Percentiles rank a stretch among this genome's conserved stretches.
Evolutionary conservation across 2,888 invertebrate genomes (phyloP).

Genomic region (Nudaria mundana): DNA sequence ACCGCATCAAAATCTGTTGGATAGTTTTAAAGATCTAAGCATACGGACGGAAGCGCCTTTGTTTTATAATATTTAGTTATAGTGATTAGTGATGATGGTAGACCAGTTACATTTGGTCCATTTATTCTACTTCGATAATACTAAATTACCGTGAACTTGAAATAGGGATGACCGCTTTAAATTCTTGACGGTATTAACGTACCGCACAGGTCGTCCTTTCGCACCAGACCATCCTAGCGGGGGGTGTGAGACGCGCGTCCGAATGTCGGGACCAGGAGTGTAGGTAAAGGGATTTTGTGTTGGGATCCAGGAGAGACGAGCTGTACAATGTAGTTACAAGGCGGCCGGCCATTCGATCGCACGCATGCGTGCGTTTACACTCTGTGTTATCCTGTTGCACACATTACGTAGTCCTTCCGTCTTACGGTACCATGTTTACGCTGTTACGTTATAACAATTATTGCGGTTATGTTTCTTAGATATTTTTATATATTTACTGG

Average conservation of each 20-base stretch:
- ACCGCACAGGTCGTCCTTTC: slow-evolving; percentile 23
- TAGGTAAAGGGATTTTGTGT: slow-evolving; percentile 41
- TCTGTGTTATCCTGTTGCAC: slow-evolving; percentile 60
- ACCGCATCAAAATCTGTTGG: too few species aligned
- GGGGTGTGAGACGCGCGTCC: slow-evolving; percentile 53
- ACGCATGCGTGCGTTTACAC: slow-evolving; percentile 63
- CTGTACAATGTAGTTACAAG: slow-evolving; percentile 52
- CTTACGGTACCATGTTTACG: slow-evolving; percentile 22
- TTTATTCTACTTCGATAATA: too few species aligned
- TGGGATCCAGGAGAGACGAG: slow-evolving; percentile 37
- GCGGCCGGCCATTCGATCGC: slow-evolving; percentile 54
- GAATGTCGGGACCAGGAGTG: slow-evolving; percentile 34
- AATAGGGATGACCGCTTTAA: slow-evolving; percentile 17
- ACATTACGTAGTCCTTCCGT: slow-evolving; percentile 30
- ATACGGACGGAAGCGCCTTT: too few species aligned
- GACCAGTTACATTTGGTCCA: too few species aligned
- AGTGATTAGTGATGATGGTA: too few species aligned
- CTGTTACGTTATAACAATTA: slow-evolving; percentile 20
- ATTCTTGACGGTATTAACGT: slow-evolving; percentile 28
- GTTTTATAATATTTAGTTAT: too few species aligned
- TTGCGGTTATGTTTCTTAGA: slow-evolving; percentile 10
- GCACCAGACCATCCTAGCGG: slow-evolving; percentile 34
- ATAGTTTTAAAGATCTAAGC: too few species aligned
- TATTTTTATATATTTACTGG: not conserved
- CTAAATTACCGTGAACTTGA: not conserved